Percentiles rank a stretch among this genome's conserved stretches.
Conservation (phyloP, 2,888 invertebrate species). For the Stenchaetothrips biformis region DNA sequence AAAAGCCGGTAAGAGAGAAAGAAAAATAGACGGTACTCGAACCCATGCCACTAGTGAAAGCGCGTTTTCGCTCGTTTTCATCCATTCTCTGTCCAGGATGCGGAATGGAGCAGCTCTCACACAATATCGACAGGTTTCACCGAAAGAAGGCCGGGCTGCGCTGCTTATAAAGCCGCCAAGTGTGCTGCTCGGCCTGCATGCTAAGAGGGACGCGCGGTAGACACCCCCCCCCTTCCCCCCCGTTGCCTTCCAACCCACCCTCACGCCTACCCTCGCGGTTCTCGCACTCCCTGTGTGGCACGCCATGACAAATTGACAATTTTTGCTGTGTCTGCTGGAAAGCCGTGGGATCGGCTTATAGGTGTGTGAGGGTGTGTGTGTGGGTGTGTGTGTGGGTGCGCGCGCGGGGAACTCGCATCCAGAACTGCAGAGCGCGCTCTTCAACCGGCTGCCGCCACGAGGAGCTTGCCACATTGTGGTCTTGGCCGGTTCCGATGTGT, state of each 20-base stretch:
- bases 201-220: background rate
- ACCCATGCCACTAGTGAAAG: too few species aligned
- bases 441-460: background rate
- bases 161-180: background rate
- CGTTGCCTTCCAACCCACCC: background rate
- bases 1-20: too few species aligned
- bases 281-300: background rate
- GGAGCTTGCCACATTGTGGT: too few species aligned
- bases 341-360: background rate
- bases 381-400: background rate
- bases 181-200: conserved; percentile 1
- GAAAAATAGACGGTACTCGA: too few species aligned
- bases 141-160: background rate
- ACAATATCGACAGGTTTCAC: conserved; percentile 13
- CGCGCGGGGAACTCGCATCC: background rate
- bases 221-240: background rate
- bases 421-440: background rate
- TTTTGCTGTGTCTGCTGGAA: conserved; percentile 18
- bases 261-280: background rate
- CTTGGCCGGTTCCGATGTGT: too few species aligned
- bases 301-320: conserved; percentile 11
- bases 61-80: too few species aligned
- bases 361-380: background rate
- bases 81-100: too few species aligned
- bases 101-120: background rate